Percentiles rank a stretch among this genome's conserved stretches.
These are phyloP conservation scores for Peromyscus melanophrys DNA, from an alignment of 2,797 vertebrate species.

Conservation along the genomic window DNA sequence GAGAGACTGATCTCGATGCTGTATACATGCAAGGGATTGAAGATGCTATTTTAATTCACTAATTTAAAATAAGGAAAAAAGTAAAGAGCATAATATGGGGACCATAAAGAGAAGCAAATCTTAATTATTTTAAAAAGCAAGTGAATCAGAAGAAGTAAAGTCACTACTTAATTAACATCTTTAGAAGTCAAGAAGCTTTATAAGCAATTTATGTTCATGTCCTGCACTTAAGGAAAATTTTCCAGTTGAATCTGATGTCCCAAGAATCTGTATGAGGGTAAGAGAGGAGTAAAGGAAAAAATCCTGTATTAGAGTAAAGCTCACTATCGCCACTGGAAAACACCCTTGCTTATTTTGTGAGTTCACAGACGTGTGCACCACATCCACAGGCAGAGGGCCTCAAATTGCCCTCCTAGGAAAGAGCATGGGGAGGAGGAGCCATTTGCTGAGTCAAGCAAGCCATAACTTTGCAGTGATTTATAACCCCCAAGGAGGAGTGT, in stretches of 20 bases:
- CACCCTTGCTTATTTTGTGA: neutral
- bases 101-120: neutral
- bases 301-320: neutral
- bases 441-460: neutral
- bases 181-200: neutral
- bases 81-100: neutral
- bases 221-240: neutral
- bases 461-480: conserved; percentile 12
- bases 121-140: conserved; percentile 43
- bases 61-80: conserved; percentile 8
- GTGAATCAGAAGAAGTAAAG: conserved; percentile 23
- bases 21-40: neutral
- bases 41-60: neutral
- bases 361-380: neutral
- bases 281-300: neutral
- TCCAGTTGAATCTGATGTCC: neutral
- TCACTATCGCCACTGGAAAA: neutral
- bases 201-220: conserved; percentile 24
- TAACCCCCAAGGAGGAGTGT: neutral
- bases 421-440: neutral
- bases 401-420: neutral
- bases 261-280: neutral
- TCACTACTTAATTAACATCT: neutral
- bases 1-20: neutral
- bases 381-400: neutral